Percentiles rank a stretch among this genome's conserved stretches.
These are phyloP conservation scores for Linyphia triangularis DNA, from an alignment of 2,888 invertebrate species.

Conservation along the genomic window DNA sequence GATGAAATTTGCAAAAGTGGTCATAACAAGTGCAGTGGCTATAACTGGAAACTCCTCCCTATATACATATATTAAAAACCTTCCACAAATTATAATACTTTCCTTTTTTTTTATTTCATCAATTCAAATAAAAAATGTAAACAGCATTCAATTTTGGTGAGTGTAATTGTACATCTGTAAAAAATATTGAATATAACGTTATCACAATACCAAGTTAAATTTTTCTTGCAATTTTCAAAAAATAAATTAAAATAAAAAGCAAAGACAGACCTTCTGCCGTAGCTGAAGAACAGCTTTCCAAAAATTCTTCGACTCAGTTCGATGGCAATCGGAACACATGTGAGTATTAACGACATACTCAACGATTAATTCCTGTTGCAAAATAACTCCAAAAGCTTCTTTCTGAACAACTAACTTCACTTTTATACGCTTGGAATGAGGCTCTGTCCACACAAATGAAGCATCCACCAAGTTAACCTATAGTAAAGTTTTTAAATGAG, in stretches of 20 bases:
- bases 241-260: neutral
- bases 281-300: constrained; percentile 91
- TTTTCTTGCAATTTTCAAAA: neutral
- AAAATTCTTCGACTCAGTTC: constrained; percentile 97
- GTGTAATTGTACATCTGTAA: no score
- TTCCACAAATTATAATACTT: no score
- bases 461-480: constrained; percentile 96
- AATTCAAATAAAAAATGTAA: no score
- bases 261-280: constrained; percentile 80
- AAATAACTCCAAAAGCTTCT: constrained; percentile 92
- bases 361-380: constrained; percentile 97
- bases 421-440: constrained; percentile 98
- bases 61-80: no score
- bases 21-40: no score
- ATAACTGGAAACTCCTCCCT: no score
- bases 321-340: constrained; percentile 98
- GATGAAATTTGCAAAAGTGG: no score
- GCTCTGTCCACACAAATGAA: constrained; percentile 98
- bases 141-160: no score
- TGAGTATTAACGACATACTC: constrained; percentile 94
- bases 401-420: constrained; percentile 97
- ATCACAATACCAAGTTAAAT: no score
- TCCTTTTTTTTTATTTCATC: no score
- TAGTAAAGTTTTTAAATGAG: no score
- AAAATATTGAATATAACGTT: no score